phyloP scores from a whole-genome alignment of 2,888 invertebrate species.

The Hybos culiciformis region DNA sequence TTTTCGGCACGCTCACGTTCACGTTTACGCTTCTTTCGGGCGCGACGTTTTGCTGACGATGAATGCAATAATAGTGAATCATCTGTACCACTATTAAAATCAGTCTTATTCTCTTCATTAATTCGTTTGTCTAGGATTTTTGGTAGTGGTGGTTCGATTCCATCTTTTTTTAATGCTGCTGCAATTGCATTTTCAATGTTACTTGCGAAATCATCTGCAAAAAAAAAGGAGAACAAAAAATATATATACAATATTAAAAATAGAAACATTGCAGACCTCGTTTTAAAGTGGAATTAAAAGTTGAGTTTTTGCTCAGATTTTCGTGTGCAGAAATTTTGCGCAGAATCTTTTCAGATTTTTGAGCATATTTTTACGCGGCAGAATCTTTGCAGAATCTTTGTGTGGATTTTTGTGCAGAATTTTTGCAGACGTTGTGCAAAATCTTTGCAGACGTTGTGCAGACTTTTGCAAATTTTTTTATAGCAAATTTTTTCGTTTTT shows the following conservation, averaged over 20 bases:
- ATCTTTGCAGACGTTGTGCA: too few species aligned
- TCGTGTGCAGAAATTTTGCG: too few species aligned
- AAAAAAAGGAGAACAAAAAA: not conserved
- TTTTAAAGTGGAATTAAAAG: not conserved
- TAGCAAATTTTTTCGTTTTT: too few species aligned
- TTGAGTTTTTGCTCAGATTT: not conserved
- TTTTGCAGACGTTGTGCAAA: too few species aligned
- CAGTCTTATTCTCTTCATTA: constrained; percentile 43
- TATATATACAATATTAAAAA: constrained; percentile 1
- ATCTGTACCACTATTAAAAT: constrained; percentile 17
- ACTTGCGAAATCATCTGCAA: constrained; percentile 59
- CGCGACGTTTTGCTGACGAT: not conserved
- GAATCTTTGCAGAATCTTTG: too few species aligned
- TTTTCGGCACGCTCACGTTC: constrained; percentile 28
- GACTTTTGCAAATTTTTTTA: too few species aligned
- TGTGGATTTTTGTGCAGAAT: too few species aligned
- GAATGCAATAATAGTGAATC: constrained; percentile 16
- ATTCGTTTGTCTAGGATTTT: constrained; percentile 38
- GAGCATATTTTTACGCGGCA: too few species aligned
- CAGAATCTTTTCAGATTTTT: too few species aligned
- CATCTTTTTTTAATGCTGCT: constrained; percentile 58
- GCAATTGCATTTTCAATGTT: constrained; percentile 67
- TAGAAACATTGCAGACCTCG: too few species aligned
- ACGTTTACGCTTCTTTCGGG: constrained; percentile 27
- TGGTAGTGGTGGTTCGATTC: constrained; percentile 33